Percentiles rank a stretch among this genome's conserved stretches.
Evolutionary conservation across 2,888 invertebrate species (phyloP).

Genomic region (Embidobia sp.): DNA sequence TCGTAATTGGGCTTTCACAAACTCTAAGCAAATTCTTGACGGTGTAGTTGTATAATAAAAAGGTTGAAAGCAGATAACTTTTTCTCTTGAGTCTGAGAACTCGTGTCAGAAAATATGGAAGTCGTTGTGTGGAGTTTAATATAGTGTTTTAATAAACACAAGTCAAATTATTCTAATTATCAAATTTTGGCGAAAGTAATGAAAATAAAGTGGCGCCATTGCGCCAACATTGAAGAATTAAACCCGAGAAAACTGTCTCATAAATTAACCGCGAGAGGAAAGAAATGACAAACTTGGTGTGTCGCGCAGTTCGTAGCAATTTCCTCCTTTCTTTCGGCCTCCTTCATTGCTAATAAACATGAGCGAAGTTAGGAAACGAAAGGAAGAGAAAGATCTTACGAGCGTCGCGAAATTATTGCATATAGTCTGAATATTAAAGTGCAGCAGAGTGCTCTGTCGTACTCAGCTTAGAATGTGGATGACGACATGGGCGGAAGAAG

Average conservation of each 20-base stretch:
- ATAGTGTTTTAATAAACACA: too few species aligned
- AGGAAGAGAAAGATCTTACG: slow-evolving; percentile 58
- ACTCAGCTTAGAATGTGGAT: slow-evolving; percentile 62
- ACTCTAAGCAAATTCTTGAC: too few species aligned
- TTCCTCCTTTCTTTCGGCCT: slow-evolving; percentile 34
- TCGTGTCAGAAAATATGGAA: too few species aligned
- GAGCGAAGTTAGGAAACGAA: slow-evolving; percentile 51
- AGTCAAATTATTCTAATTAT: too few species aligned
- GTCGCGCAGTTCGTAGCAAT: slow-evolving; percentile 29
- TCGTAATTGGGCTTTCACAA: too few species aligned
- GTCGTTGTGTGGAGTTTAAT: too few species aligned
- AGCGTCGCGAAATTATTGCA: slow-evolving; percentile 80
- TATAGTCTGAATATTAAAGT: slow-evolving; percentile 81
- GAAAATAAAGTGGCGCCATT: background rate
- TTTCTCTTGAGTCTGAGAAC: too few species aligned
- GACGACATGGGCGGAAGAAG: slow-evolving; percentile 63
- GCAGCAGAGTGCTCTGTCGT: slow-evolving; percentile 71
- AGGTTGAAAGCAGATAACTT: too few species aligned
- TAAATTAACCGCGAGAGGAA: slow-evolving; percentile 27
- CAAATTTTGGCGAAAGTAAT: too few species aligned
- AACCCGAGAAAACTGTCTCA: slow-evolving; percentile 25
- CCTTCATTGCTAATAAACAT: slow-evolving; percentile 57
- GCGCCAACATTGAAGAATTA: slow-evolving; percentile 16
- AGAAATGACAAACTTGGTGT: slow-evolving; percentile 45
- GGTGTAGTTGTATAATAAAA: too few species aligned